Percentiles rank a stretch among this genome's conserved stretches.
phyloP scores from a whole-genome alignment of 2,797 vertebrate genomes.

The Psittacula echo region DNA sequence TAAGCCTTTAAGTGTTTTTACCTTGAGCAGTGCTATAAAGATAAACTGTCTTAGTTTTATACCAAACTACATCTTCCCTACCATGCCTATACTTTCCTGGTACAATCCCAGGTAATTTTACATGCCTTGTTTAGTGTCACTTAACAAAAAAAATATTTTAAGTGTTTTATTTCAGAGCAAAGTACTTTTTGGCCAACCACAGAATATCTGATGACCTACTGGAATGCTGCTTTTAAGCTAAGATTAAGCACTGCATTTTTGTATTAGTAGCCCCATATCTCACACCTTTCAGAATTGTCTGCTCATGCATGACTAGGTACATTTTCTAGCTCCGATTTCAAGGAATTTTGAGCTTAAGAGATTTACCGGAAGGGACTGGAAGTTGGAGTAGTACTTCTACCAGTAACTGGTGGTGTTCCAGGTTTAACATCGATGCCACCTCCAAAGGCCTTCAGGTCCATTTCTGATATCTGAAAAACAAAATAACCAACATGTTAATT shows the following conservation, averaged over 20 bases:
- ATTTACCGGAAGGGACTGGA: conserved; percentile 95
- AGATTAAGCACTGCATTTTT: not conserved
- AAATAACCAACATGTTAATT: not conserved
- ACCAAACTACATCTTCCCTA: not conserved
- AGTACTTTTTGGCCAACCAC: not conserved
- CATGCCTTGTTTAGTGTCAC: not conserved
- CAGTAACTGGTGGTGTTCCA: conserved; percentile 91
- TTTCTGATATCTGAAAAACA: conserved; percentile 90
- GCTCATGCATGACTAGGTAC: not conserved
- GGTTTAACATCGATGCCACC: conserved; percentile 96
- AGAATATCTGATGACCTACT: not conserved
- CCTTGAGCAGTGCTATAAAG: not conserved
- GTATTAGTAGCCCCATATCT: not conserved
- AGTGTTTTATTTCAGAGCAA: not conserved
- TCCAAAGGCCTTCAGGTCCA: conserved; percentile 95
- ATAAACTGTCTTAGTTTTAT: not conserved
- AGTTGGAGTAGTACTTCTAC: conserved; percentile 93
- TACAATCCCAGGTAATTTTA: not conserved
- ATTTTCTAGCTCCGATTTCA: conserved; percentile 24
- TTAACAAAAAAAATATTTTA: not conserved
- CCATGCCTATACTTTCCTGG: not conserved
- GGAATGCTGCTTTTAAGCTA: not conserved
- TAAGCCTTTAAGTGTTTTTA: not conserved
- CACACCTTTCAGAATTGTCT: not conserved
- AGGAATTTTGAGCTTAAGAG: conserved; percentile 41